phyloP scores from a whole-genome alignment of 2,797 vertebrate genomes.

The Rallus crepitans region DNA sequence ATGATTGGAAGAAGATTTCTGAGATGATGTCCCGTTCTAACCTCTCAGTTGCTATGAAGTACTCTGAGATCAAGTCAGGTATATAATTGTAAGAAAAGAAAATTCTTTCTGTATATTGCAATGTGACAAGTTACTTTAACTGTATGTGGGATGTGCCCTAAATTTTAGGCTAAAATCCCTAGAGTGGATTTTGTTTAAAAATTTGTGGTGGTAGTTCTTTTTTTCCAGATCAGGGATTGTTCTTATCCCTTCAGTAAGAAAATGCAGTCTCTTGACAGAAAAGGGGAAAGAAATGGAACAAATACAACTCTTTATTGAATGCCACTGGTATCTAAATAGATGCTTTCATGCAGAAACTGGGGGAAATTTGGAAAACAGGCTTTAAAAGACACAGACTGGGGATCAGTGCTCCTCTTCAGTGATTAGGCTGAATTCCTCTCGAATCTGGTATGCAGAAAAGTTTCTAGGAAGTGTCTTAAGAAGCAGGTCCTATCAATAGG shows the following conservation, averaged over 20 bases:
- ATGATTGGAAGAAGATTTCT: slow-evolving; percentile 81
- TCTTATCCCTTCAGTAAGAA: not conserved
- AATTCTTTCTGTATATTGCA: not conserved
- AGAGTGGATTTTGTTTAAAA: not conserved
- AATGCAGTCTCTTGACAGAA: not conserved
- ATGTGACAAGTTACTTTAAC: not conserved
- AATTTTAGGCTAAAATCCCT: not conserved
- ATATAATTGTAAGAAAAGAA: not conserved
- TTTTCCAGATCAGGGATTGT: not conserved
- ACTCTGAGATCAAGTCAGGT: slow-evolving; percentile 75
- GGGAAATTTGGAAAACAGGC: not conserved
- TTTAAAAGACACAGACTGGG: not conserved
- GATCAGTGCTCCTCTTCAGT: not conserved
- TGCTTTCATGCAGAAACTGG: not conserved
- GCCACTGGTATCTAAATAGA: not conserved
- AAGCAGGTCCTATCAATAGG: not conserved
- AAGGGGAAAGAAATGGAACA: not conserved
- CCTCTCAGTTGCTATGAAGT: slow-evolving; percentile 76
- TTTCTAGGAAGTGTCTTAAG: not conserved
- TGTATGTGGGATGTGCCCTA: not conserved
- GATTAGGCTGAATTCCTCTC: not conserved
- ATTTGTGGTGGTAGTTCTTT: not conserved
- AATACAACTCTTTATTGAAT: not conserved
- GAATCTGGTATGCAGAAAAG: not conserved
- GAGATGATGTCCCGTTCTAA: slow-evolving; percentile 77